Percentiles rank a stretch among this genome's conserved stretches.
phyloP scores from a whole-genome alignment of 2,888 invertebrate genomes.

The Sthenelais limicola region DNA sequence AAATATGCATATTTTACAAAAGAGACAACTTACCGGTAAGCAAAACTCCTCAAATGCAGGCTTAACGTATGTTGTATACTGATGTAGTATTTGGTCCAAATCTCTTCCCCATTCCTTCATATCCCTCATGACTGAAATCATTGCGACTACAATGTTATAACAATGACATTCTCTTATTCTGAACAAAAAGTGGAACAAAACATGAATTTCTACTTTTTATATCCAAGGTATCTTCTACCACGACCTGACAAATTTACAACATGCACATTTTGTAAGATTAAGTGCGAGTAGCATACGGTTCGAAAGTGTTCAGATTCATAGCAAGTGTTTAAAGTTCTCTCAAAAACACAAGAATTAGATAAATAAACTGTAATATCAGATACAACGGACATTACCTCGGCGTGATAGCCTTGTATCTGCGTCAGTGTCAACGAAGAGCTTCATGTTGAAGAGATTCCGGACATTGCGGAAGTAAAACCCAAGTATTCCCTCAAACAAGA shows the following conservation, averaged over 20 bases:
- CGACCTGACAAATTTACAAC: no score
- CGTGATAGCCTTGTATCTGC: conserved; percentile 96
- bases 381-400: conserved; percentile 79
- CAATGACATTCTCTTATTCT: no score
- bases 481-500: conserved; percentile 96
- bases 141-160: no score
- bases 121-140: conserved; percentile 87
- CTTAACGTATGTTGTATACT: conserved; percentile 98
- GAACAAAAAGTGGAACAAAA: no score
- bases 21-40: conserved; percentile 82
- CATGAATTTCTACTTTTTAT: no score
- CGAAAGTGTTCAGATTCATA: no score
- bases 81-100: conserved; percentile 93
- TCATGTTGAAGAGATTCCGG: conserved; percentile 97
- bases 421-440: conserved; percentile 98
- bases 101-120: conserved; percentile 95
- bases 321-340: no score
- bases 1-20: not conserved
- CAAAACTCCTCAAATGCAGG: conserved; percentile 99
- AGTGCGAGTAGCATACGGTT: no score
- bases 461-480: conserved; percentile 98
- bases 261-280: no score
- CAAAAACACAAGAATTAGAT: not conserved
- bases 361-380: not conserved
- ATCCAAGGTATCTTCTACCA: no score